Evolutionary conservation across 2,797 vertebrate genomes (phyloP), one percentile per base, ranked within the genome.

Genomic region (Syndactyla subalaris): DNA sequence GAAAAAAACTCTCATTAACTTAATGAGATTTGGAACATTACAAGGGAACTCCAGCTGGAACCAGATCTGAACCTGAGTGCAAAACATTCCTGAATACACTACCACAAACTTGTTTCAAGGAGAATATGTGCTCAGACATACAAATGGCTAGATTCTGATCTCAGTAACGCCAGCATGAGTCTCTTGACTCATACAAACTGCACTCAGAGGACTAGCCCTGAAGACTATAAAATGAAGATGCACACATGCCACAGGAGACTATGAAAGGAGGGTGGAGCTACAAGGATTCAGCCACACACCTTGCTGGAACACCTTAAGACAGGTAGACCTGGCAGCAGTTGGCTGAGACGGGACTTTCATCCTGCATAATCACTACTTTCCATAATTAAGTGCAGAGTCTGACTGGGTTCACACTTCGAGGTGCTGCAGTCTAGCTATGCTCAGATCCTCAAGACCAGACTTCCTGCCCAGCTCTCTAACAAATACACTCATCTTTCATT

Each of bases 11-110:
- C 93, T 96, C 83, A 95, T 96, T 97, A 94, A 96, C 88, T 94
- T 95, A 97, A 95, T 97, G 94, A 93, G 96, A 91, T 96, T 96
- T 95, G 95, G 93, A 96, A 94, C 94, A 95, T 92, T 94, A 88
- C 83, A 85, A 94, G 95, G 96, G 95, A 96, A 96, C 90, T 97
- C 96, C 95, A 95, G 89, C 84, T 96, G 96, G 95, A 97, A 96
- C 92, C 68, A 96, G 96, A 95, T 96, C 93, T 95, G 89, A 95
- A 96, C 93, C 59, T 2, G 9, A 87, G 80, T 48, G 46, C 1
- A 7, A 96, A 95, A 84, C 94, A 92, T 94, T 97, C 95, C 96
- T 96, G 94, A 93, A 79, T 84, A 83, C 57, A 49, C 93, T 93
- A 93, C 85, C 71, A 71, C 88, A 94, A 93, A 92, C 93, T 81